These are phyloP conservation scores for Pinctada fucata DNA, from an alignment of 2,888 invertebrate species.

Conservation along the genomic window DNA sequence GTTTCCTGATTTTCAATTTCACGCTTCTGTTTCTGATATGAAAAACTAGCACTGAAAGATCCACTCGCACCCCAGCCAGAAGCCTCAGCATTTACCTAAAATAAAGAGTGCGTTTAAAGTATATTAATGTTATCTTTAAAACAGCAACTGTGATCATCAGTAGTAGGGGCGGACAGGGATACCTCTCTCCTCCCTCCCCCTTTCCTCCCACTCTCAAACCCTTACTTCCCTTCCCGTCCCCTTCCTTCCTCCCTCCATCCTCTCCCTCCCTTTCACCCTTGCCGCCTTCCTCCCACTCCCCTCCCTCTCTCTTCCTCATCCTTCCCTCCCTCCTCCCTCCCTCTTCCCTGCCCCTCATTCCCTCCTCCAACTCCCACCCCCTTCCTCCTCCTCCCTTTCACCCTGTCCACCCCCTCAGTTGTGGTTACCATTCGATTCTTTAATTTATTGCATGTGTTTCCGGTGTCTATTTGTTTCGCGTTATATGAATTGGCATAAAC, in stretches of 20 bases:
- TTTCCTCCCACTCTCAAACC: background rate
- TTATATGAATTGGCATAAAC: too few species aligned
- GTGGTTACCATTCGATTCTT: too few species aligned
- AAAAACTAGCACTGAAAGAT: conserved; percentile 31
- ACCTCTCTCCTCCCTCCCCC: background rate
- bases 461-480: too few species aligned
- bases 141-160: background rate
- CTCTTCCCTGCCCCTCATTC: too few species aligned
- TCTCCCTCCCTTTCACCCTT: background rate
- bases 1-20: conserved; percentile 29
- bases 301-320: too few species aligned
- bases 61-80: conserved; percentile 23
- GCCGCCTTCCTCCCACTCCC: background rate
- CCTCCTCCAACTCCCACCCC: too few species aligned
- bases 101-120: background rate
- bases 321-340: too few species aligned
- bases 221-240: background rate
- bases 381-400: too few species aligned
- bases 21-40: conserved; percentile 18
- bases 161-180: too few species aligned
- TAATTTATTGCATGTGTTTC: too few species aligned
- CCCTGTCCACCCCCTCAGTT: too few species aligned
- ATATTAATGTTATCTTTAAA: background rate
- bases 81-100: conserved; percentile 23
- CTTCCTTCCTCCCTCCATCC: background rate